phyloP scores from a whole-genome alignment of 2,888 invertebrate genomes.

The Spilosoma lubricipeda region DNA sequence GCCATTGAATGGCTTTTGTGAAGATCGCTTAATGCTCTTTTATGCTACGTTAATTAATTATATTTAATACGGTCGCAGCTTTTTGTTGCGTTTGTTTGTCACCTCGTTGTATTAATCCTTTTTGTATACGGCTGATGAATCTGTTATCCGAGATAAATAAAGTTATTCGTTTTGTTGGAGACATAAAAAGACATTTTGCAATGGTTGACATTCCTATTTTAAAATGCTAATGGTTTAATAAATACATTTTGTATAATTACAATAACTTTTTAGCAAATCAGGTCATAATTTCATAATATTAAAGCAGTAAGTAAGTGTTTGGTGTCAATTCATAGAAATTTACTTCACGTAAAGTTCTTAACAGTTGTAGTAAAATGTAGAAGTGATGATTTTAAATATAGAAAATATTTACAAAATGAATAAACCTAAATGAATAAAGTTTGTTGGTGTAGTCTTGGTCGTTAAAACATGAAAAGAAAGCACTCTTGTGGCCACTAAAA shows the following conservation, averaged over 20 bases:
- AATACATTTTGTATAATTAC: not conserved
- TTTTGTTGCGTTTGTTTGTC: slow-evolving; percentile 58
- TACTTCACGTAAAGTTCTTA: not conserved
- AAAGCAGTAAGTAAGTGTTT: not conserved
- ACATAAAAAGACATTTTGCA: slow-evolving; percentile 49
- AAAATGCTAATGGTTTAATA: not conserved
- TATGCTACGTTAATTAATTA: slow-evolving; percentile 80
- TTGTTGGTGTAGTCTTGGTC: not conserved
- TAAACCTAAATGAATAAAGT: slow-evolving; percentile 1
- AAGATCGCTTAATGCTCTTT: slow-evolving; percentile 64
- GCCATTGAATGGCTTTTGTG: slow-evolving; percentile 68
- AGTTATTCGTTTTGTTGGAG: slow-evolving; percentile 44
- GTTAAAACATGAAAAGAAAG: slow-evolving; percentile 1
- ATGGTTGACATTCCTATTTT: slow-evolving; percentile 30
- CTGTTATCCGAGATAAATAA: slow-evolving; percentile 51
- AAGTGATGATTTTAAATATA: not conserved
- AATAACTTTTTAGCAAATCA: not conserved
- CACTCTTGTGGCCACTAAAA: slow-evolving; percentile 19
- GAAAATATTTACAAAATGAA: not conserved
- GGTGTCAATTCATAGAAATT: not conserved
- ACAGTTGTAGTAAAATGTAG: not conserved
- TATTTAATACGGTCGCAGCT: slow-evolving; percentile 72
- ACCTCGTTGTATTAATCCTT: slow-evolving; percentile 43
- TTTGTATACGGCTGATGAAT: slow-evolving; percentile 54
- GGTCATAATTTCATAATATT: not conserved